These are phyloP conservation scores for Agonopterix alstromeriana DNA, from an alignment of 2,888 invertebrate genomes.

Conservation along the genomic window DNA sequence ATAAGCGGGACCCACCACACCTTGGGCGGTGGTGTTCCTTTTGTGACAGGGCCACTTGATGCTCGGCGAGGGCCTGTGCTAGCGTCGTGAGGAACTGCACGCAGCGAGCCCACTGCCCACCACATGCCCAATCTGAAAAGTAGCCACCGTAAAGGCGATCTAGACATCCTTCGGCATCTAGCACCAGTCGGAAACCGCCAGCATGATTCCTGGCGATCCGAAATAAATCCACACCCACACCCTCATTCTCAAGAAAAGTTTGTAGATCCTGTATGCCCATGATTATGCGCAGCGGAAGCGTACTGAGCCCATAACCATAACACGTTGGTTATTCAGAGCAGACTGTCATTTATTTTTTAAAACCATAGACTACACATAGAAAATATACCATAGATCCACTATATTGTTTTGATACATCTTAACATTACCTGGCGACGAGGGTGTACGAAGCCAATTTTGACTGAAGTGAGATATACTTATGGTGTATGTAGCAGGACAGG, in stretches of 20 bases:
- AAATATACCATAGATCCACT: too few relatives aligned
- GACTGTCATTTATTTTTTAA: too few relatives aligned
- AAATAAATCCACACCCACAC: conserved; percentile 87
- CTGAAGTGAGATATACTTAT: too few relatives aligned
- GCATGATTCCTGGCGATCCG: conserved; percentile 84
- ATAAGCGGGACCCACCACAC: conserved; percentile 94
- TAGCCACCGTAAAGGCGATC: conserved; percentile 94
- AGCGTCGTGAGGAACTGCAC: conserved; percentile 89
- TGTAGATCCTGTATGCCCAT: conserved; percentile 93
- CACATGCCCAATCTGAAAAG: conserved; percentile 97
- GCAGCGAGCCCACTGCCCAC: conserved; percentile 96
- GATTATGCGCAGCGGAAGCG: conserved; percentile 32
- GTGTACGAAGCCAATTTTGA: too few relatives aligned
- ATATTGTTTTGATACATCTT: too few relatives aligned
- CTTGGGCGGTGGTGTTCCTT: conserved; percentile 94
- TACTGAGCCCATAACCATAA: too few relatives aligned
- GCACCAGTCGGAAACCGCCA: conserved; percentile 84
- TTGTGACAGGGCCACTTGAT: conserved; percentile 80
- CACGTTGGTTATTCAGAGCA: too few relatives aligned
- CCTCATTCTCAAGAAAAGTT: conserved; percentile 84
- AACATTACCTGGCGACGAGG: too few relatives aligned
- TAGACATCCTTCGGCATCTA: conserved; percentile 94
- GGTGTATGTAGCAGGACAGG: too few relatives aligned
- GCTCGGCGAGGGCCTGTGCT: conserved; percentile 82
- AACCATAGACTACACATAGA: too few relatives aligned